Conservation (phyloP, 2,888 invertebrate species). For the Ditylenchus weischeri region DNA sequence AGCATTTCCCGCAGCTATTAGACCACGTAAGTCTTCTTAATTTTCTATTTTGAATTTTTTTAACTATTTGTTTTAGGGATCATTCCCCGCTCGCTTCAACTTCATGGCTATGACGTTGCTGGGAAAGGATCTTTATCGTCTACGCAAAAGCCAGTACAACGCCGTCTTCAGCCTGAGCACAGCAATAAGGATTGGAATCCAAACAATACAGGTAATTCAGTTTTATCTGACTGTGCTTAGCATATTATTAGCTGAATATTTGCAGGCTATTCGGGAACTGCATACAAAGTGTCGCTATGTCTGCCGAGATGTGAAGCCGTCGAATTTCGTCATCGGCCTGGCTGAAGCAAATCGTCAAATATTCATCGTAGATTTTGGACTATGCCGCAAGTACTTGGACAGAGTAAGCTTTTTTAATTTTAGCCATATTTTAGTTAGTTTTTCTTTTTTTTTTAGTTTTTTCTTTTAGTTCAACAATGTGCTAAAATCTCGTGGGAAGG, state of each 20-base stretch:
- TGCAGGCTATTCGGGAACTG: constrained; percentile 4
- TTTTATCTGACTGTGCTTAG: too few relatives aligned
- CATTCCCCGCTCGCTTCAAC: constrained; percentile 40
- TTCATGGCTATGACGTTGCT: constrained; percentile 46
- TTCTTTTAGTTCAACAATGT: constrained; percentile 33
- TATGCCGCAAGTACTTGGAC: constrained; percentile 37
- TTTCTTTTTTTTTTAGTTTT: neutral
- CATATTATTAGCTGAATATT: neutral
- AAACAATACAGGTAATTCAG: constrained; percentile 40
- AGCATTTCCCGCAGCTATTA: constrained; percentile 44
- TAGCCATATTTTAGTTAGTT: constrained; percentile 11
- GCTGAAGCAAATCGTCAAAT: constrained; percentile 26
- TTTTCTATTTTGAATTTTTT: neutral
- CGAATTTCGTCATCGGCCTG: constrained; percentile 45
- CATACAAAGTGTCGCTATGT: neutral
- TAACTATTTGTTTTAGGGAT: constrained; percentile 32
- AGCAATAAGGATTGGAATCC: constrained; percentile 38
- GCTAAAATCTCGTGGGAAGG: constrained; percentile 39
- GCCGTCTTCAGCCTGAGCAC: constrained; percentile 42
- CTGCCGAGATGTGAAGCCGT: constrained; percentile 9
- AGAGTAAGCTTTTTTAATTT: neutral
- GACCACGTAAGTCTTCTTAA: constrained; percentile 36
- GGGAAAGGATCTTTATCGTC: constrained; percentile 45
- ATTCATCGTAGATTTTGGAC: constrained; percentile 43
- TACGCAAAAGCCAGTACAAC: constrained; percentile 40